Base-by-base conservation (phyloP, 1,140 invertebrate genomes). In the Heliconius melpomene region DNA sequence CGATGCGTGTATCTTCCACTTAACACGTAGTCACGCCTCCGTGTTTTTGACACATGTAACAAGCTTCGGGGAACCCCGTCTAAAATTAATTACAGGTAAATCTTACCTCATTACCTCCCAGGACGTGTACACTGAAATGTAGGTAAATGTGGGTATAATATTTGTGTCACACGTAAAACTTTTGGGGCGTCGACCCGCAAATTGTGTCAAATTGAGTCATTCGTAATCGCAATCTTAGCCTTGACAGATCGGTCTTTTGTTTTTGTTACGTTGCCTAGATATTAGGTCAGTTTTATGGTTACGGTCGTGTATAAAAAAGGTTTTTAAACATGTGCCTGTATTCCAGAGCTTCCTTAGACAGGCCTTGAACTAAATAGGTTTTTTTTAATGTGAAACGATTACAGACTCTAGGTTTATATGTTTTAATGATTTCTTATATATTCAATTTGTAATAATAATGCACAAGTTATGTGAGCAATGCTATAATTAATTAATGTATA, bases 61-160 rank as follows among this genome's bases (percentile, higher is more conserved):
- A 87, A 77, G 86, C 60, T 94, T 94, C 92, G 92, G 89, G 90
- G 92, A 94, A 94, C 84, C 88, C 91, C 89, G 84, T 85, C 87
- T 89, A 89, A 77, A 77, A 29, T 20, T 26, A 32, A 52, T 72
- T 40, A 46, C 75, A 70, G 60, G 75, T 77, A 75, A 66, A 13
- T n/a, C 23, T 66, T 60, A 75, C 54, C 74, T 75, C 52, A 5
- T 75, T 75, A n/a, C 32, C 54, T 75, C 46, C 26, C n/a, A 6
- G 54, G 54, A 60, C 36, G 20, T 20, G 20, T 66, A 66, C 60
- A 29, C 11, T 29, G 60, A 29, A 66, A 23, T 23, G 2, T 52
- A 60, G 54, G 54, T 60, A 26, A 60, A 16, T 66, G 26, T 66
- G 1, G 60, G 26, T 29, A 38, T 46, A 20, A 40, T 72, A 72